phyloP scores from a whole-genome alignment of 1,140 invertebrate genomes.

The Drosophila repleta region DNA sequence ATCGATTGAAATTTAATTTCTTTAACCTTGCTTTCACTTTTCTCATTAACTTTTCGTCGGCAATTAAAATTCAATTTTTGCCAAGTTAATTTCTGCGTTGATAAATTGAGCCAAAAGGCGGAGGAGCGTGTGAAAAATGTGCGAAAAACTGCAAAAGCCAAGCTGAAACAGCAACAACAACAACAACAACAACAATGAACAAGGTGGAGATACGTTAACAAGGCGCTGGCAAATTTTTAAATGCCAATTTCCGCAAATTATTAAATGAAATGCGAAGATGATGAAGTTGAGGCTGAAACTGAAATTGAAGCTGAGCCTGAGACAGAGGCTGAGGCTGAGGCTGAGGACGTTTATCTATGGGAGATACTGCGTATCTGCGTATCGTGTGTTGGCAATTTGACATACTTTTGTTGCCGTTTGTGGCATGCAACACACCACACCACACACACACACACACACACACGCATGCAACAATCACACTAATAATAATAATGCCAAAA shows the following conservation, averaged over 20 bases:
- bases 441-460: conserved; percentile 23
- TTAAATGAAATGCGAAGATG: conserved; percentile 70
- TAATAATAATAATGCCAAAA: conserved; percentile 75
- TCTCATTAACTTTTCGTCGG: conserved; percentile 81
- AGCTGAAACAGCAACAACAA: conserved; percentile 39
- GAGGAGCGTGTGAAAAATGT: conserved; percentile 76
- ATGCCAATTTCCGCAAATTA: conserved; percentile 82
- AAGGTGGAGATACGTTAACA: conserved; percentile 60
- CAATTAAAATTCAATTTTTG: conserved; percentile 81
- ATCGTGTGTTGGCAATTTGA: conserved; percentile 76
- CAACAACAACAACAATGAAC: conserved; percentile 4
- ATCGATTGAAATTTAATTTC: conserved; percentile 79
- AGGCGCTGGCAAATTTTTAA: conserved; percentile 72
- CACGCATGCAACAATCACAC: conserved; percentile 56
- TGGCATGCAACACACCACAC: conserved; percentile 33
- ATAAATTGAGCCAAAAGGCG: conserved; percentile 66
- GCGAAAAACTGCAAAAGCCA: conserved; percentile 26
- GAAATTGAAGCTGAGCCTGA: background rate
- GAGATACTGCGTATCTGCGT: conserved; percentile 59
- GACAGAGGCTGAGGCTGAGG: background rate
- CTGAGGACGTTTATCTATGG: conserved; percentile 55
- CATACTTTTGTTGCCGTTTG: conserved; percentile 68
- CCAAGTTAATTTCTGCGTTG: conserved; percentile 32
- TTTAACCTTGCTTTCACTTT: conserved; percentile 82
- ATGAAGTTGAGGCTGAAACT: background rate